A percentile compares a stretch with the other conserved stretches of the same genome.
phyloP scores from a whole-genome alignment of 2,797 vertebrate genomes.

The Eospalax fontanierii region DNA sequence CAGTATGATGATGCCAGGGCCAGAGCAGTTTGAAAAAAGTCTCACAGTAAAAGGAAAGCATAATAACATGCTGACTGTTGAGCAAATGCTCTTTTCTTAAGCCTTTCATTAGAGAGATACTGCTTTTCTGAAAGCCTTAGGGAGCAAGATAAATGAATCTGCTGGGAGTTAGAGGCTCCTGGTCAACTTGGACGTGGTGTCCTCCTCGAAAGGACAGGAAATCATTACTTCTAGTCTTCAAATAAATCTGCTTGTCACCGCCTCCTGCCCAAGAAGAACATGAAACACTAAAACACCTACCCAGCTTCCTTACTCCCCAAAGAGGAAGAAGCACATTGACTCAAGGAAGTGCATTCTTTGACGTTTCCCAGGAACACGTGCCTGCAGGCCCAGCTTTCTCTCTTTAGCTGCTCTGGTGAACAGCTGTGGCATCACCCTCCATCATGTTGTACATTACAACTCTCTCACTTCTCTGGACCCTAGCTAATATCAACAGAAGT shows the following conservation, averaged over 20 bases:
- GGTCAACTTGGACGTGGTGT: background rate
- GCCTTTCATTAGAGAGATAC: background rate
- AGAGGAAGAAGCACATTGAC: background rate
- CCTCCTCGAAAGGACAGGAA: slow-evolving; percentile 5
- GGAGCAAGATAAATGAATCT: background rate
- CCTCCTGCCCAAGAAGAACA: background rate
- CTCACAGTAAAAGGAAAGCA: background rate
- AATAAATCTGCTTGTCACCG: slow-evolving; percentile 21
- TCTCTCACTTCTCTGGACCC: background rate
- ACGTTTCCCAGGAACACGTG: too few relatives aligned
- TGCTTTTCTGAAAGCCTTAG: background rate
- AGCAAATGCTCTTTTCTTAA: background rate
- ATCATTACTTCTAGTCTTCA: background rate
- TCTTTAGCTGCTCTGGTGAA: too few relatives aligned
- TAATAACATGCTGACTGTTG: background rate
- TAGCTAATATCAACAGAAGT: background rate
- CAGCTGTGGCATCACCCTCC: accelerated
- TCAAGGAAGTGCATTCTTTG: background rate
- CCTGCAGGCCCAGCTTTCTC: background rate
- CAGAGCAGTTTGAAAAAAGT: slow-evolving; percentile 18
- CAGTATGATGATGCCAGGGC: background rate
- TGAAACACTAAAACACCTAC: background rate
- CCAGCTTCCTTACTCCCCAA: too few relatives aligned
- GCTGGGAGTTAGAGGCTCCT: slow-evolving; percentile 27
- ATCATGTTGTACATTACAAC: too few relatives aligned